Conservation (phyloP, 2,888 invertebrate species). For the Epinotia demarniana region DNA sequence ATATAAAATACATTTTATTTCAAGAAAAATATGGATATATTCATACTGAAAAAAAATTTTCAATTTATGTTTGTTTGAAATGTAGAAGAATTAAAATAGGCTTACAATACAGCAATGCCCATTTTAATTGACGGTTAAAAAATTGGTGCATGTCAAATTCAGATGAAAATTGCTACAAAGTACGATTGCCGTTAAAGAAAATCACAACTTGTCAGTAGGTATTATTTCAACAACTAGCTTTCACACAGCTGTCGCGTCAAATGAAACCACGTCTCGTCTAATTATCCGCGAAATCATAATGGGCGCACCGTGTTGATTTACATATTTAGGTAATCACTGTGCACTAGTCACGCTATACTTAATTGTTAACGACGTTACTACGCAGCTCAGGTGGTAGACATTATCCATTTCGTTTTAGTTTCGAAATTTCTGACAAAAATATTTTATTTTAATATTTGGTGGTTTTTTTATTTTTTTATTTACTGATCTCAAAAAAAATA, state of each 20-base stretch:
- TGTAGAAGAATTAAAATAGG: not conserved
- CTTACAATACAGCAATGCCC: not conserved
- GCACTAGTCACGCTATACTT: slow-evolving; percentile 8
- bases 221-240: not conserved
- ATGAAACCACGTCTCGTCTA: not conserved
- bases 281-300: slow-evolving; percentile 12
- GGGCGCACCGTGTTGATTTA: slow-evolving; percentile 12
- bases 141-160: too few species aligned
- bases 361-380: not conserved
- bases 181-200: not conserved
- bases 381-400: not conserved
- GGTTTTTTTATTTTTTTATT: too few species aligned
- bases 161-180: not conserved
- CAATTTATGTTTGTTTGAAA: not conserved
- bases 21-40: too few species aligned
- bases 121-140: not conserved
- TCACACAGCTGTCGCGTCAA: not conserved
- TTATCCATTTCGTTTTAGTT: not conserved
- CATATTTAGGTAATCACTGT: slow-evolving; percentile 5
- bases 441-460: too few species aligned
- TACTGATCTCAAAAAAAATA: too few species aligned
- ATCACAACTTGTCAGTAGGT: not conserved
- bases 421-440: not conserved
- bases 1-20: too few species aligned
- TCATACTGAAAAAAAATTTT: too few species aligned